Conservation (phyloP, 2,113 vertebrate genomes). For the Anarrhichthys ocellatus region DNA sequence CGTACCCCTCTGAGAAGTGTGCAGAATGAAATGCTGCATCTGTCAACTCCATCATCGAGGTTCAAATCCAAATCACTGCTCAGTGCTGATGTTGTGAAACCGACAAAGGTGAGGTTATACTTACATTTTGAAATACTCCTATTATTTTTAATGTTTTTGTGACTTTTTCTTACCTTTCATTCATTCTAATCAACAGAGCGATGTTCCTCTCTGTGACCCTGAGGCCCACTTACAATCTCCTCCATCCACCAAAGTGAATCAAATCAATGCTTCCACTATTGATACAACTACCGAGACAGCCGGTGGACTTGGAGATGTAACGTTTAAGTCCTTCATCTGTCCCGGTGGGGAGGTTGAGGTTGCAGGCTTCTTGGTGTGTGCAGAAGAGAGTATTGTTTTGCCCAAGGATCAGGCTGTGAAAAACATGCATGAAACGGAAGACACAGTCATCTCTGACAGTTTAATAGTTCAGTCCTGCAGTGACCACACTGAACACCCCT, state of each 20-base stretch:
- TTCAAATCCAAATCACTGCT: slow-evolving; percentile 45
- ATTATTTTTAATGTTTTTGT: neutral
- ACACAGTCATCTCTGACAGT: slow-evolving; percentile 46
- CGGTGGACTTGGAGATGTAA: slow-evolving; percentile 58
- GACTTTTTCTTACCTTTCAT: neutral
- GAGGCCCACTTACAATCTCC: neutral
- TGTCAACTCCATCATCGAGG: slow-evolving; percentile 39
- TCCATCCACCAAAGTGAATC: slow-evolving; percentile 15
- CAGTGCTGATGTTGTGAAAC: slow-evolving; percentile 28
- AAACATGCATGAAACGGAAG: slow-evolving; percentile 21
- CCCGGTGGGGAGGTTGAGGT: slow-evolving; percentile 68
- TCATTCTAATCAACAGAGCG: slow-evolving; percentile 47
- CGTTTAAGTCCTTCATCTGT: slow-evolving; percentile 73
- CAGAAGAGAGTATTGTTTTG: slow-evolving; percentile 61
- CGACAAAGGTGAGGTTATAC: slow-evolving; percentile 40
- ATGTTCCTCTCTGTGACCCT: slow-evolving; percentile 7
- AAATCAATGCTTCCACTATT: neutral
- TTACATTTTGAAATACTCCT: neutral
- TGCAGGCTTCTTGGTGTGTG: slow-evolving; percentile 15
- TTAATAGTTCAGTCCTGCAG: slow-evolving; percentile 26
- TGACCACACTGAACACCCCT: slow-evolving; percentile 66
- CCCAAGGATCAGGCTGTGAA: slow-evolving; percentile 30
- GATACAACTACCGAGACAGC: neutral
- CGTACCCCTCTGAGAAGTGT: slow-evolving; percentile 75
- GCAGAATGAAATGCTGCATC: slow-evolving; percentile 62